Percentiles rank a stretch among this genome's conserved stretches.
Conservation (phyloP, 1,140 invertebrate species). For the Choristoneura fumiferana region DNA sequence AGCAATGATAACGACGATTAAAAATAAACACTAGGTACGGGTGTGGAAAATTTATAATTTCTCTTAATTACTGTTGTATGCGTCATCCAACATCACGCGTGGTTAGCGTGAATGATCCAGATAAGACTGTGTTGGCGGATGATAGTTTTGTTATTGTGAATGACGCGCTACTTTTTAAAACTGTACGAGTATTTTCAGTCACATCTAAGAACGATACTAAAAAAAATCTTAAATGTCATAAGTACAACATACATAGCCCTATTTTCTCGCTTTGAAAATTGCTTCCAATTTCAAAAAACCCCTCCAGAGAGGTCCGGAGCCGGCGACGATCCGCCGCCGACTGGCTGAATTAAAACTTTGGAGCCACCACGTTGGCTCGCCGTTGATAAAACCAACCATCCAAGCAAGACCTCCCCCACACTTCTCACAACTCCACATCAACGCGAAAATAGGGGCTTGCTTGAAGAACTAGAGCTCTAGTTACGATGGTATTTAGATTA, state of each 20-base stretch:
- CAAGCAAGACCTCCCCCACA: slow-evolving; percentile 24
- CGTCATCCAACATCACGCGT: not conserved
- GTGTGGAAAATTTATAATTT: slow-evolving; percentile 15
- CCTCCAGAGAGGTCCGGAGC: slow-evolving; percentile 45
- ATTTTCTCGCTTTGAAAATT: too few species aligned
- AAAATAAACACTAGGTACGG: not conserved
- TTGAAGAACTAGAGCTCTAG: slow-evolving; percentile 25
- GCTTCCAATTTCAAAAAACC: slow-evolving; percentile 3
- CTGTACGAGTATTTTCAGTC: too few species aligned
- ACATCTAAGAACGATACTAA: too few species aligned
- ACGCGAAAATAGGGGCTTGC: not conserved
- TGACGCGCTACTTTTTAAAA: too few species aligned
- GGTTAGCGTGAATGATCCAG: not conserved
- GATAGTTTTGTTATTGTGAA: too few species aligned
- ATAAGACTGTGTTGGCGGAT: too few species aligned
- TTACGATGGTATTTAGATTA: slow-evolving; percentile 40
- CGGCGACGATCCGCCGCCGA: slow-evolving; percentile 70
- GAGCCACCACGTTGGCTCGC: slow-evolving; percentile 56
- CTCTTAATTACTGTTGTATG: not conserved
- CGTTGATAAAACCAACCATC: slow-evolving; percentile 50
- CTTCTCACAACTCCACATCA: not conserved
- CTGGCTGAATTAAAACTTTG: slow-evolving; percentile 37
- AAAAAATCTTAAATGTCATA: too few species aligned
- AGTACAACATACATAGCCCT: too few species aligned
- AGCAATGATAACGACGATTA: slow-evolving; percentile 8